phyloP scores from a whole-genome alignment of 2,888 invertebrate genomes.

The Rhamnusium bicolor region DNA sequence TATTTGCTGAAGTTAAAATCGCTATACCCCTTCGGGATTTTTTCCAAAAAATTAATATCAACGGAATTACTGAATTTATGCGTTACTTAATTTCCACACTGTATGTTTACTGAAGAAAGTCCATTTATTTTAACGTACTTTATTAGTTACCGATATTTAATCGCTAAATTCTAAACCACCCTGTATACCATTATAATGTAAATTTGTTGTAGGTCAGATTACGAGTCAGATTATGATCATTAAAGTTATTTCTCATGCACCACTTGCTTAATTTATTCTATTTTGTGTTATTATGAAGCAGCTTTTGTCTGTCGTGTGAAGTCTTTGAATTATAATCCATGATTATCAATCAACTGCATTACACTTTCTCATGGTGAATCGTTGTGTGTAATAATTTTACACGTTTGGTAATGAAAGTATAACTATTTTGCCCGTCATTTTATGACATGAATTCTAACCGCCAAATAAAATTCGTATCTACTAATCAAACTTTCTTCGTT shows the following conservation, averaged over 20 bases:
- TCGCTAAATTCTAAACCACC: no score
- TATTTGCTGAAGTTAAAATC: no score
- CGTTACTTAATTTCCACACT: no score
- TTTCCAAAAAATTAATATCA: no score
- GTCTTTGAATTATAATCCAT: constrained; percentile 12
- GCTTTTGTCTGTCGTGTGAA: constrained; percentile 3
- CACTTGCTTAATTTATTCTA: neutral
- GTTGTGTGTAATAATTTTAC: neutral
- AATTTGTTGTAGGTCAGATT: no score
- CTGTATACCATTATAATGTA: no score
- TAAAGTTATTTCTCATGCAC: neutral
- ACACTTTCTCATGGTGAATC: constrained; percentile 8
- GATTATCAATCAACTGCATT: constrained; percentile 7
- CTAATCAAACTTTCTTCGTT: constrained; percentile 5
- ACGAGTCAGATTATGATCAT: neutral
- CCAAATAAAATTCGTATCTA: constrained; percentile 13
- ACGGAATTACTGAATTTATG: no score
- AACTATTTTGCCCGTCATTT: constrained; percentile 1
- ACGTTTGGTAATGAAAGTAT: constrained; percentile 25
- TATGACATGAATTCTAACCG: constrained; percentile 9
- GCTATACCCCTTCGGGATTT: no score
- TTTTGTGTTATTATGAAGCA: neutral
- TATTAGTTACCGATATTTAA: no score
- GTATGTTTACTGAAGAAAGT: no score
- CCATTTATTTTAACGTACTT: no score